Evolutionary conservation across 2,888 invertebrate species (phyloP), one percentile per base, ranked within the genome.

Genomic region (Kryphioiulus occultus): DNA sequence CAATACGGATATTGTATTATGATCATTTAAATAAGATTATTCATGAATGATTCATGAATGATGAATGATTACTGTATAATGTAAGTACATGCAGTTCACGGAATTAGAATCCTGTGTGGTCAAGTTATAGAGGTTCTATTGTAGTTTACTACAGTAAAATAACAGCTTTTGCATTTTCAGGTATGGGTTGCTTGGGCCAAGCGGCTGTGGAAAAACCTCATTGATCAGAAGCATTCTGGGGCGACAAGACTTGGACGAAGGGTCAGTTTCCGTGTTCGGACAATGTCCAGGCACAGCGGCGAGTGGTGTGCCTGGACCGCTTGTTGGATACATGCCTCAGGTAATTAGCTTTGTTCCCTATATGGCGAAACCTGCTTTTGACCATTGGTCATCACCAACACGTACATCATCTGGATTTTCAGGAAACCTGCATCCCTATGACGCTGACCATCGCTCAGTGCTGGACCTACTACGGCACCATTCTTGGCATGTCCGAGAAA

Each of bases 251-350:
- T 93, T 98, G 87, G 96, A 98, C 92, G 94, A 95, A 1, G 98
- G 98, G 4, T 96, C 96, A 91, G 96, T 98, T 90, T 95, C 95
- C 93, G 97, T 98, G 78, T 94, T 98, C 87, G 98, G 98, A 0
- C 96, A 96, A 30, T 95, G 95, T 90, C 98, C 98, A 0, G 98
- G 53, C 1, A 53, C 53, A 3, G 3, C n/a, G 53, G n/a, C 17
- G 19, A 53, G 96, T 4, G 96, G 96, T 9, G 96, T 97, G 19
- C 98, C 98, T 0, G 98, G 98, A 17, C 96, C 96, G 91, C 94
- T 96, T 32, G 97, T 98, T n/a, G 98, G 98, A 86, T 98, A 98
- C 93, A 98, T 98, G 98, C 98, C 98, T 0, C 96, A 96, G 94
- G 96, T 88, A n/a, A 5, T 35, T 7, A 4, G 7, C 35, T 35